Base-by-base conservation (phyloP, 2,888 invertebrate genomes). In the Nudaria mundana region DNA sequence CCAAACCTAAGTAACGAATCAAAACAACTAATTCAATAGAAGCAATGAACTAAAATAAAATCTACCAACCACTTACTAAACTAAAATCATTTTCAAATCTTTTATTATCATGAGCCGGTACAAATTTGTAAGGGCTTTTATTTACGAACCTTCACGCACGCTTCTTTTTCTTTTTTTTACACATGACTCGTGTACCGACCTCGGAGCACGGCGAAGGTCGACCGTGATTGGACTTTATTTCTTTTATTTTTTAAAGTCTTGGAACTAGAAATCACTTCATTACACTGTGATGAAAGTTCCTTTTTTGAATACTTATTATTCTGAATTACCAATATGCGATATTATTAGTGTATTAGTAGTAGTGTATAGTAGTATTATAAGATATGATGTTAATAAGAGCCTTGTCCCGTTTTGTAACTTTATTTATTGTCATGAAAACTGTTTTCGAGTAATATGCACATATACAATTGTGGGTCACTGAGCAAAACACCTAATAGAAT, bases 91-190 rank as follows among this genome's bases (percentile, higher is more conserved):
- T 31, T 22, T 22, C 22, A 18, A 30, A 16, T 22, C 52, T 64
- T 71, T 75, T 75, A 68, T 72, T 76, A 66, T 61, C 42, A 54
- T 60, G 54, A 42, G 52, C 60, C 48, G 57, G 51, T 75, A 81
- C 81, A 81, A 81, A 81, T 81, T 81, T 76, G 74, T 76, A 64
- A 66, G 69, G 66, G 65, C 58, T 8, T 66, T 66, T n/a, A n/a
- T n/a, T n/a, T 71, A 68, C 63, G 69, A 66, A 55, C 65, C 62
- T 63, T 64, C 73, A 70, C 75, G 73, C 71, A 66, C 70, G 67
- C 42, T 47, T 46, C 56, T 65, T 60, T 51, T 55, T 54, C 44
- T 24, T 45, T 46, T 57, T 59, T 62, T 76, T 66, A 63, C 44
- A 64, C 67, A 66, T 57, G 57, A 55, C 54, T 63, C 65, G 68